Percentiles rank a stretch among this genome's conserved stretches.
Evolutionary conservation across 2,797 vertebrate genomes (phyloP).

Genomic region (Bradypodion pumilum): DNA sequence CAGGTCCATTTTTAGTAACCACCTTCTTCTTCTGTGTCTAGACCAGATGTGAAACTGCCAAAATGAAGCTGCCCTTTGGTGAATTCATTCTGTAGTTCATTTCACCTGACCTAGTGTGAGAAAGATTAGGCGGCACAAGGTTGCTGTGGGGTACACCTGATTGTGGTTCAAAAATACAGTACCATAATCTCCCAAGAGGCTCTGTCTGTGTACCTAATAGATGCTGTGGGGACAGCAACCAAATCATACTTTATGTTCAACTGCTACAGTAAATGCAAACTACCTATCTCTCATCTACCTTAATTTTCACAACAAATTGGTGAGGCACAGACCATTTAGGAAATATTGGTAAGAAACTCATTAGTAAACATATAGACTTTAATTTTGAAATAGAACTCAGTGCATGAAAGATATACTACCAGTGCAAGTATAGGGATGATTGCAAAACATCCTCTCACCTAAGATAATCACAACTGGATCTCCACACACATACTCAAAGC

Average conservation of each 20-base stretch:
- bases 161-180: too few species aligned
- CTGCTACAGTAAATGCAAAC: neutral
- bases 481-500: too few species aligned
- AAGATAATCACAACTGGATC: neutral
- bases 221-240: neutral
- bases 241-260: neutral
- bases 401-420: neutral
- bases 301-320: slow-evolving; percentile 17
- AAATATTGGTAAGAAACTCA: neutral
- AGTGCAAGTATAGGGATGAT: too few species aligned
- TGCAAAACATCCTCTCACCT: neutral
- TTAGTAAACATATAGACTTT: neutral
- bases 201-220: too few species aligned
- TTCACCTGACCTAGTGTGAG: too few species aligned
- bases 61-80: too few species aligned
- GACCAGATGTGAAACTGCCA: too few species aligned
- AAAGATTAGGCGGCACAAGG: too few species aligned
- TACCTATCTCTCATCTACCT: slow-evolving; percentile 1
- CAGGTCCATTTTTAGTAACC: neutral
- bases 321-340: neutral
- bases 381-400: neutral
- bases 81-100: too few species aligned
- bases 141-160: too few species aligned
- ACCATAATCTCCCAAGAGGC: too few species aligned
- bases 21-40: too few species aligned